phyloP scores from a whole-genome alignment of 2,888 invertebrate species.

The Eupeodes luniger region DNA sequence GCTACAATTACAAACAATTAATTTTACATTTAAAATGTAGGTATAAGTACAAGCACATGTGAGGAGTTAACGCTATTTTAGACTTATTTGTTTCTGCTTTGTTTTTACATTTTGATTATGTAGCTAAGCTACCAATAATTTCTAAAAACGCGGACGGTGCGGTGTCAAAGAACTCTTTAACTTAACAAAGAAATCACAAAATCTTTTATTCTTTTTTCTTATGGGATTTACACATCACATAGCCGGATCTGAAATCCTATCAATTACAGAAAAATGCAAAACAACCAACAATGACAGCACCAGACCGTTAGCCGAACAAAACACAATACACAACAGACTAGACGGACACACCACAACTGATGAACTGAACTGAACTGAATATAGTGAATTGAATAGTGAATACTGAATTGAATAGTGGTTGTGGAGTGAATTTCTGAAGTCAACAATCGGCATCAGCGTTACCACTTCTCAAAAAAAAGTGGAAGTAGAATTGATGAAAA shows the following conservation, averaged over 20 bases:
- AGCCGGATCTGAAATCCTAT: background rate
- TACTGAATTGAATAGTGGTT: background rate
- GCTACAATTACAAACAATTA: background rate
- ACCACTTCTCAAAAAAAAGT: no score
- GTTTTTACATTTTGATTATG: background rate
- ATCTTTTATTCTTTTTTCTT: constrained; percentile 1
- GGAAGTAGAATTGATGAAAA: no score
- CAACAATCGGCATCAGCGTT: no score
- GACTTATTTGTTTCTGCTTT: background rate
- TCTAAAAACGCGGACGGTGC: constrained; percentile 5
- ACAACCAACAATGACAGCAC: background rate
- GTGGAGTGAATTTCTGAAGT: no score
- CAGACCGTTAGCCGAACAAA: background rate
- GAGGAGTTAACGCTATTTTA: constrained; percentile 33
- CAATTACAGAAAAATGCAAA: background rate
- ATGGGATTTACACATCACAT: background rate
- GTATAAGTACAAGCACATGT: constrained; percentile 30
- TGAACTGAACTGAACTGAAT: background rate
- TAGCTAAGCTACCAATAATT: background rate
- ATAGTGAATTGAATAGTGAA: background rate
- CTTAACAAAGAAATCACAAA: constrained; percentile 29
- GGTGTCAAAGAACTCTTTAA: constrained; percentile 30
- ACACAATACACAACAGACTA: background rate
- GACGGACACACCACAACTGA: background rate
- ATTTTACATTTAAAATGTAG: background rate